These are phyloP conservation scores for Lochmaea crataegi DNA, from an alignment of 2,888 invertebrate genomes.

Conservation along the genomic window DNA sequence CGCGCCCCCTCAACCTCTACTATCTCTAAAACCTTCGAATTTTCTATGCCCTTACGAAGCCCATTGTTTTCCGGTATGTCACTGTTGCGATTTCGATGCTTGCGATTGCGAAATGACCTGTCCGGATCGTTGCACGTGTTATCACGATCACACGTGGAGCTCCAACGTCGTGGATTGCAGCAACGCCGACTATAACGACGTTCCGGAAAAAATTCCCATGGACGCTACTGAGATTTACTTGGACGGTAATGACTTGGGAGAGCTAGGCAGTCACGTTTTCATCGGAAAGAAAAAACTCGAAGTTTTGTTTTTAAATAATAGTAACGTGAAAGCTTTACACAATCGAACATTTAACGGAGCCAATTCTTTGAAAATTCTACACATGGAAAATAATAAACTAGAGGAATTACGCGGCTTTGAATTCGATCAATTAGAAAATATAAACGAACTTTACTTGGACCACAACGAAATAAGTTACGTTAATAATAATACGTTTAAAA, in stretches of 20 bases:
- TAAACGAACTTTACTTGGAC: constrained; percentile 81
- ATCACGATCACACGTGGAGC: constrained; percentile 87
- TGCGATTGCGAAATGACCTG: constrained; percentile 94
- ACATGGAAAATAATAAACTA: constrained; percentile 81
- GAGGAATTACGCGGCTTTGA: constrained; percentile 80
- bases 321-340: constrained; percentile 80
- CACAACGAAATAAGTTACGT: constrained; percentile 80
- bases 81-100: constrained; percentile 91
- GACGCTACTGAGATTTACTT: constrained; percentile 89
- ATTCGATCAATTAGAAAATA: constrained; percentile 79
- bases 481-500: constrained; percentile 81
- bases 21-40: constrained; percentile 78
- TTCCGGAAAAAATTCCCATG: constrained; percentile 87
- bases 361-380: constrained; percentile 77
- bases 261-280: constrained; percentile 86
- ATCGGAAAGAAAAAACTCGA: constrained; percentile 86
- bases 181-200: constrained; percentile 77
- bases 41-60: constrained; percentile 85
- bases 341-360: constrained; percentile 87
- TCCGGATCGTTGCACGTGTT: constrained; percentile 87
- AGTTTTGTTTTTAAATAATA: constrained; percentile 82
- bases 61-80: constrained; percentile 87
- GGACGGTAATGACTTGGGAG: constrained; percentile 83
- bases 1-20: constrained; percentile 73
- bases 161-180: constrained; percentile 89